Conservation (phyloP, 2,888 invertebrate species). For the Clistopyga incitator region DNA sequence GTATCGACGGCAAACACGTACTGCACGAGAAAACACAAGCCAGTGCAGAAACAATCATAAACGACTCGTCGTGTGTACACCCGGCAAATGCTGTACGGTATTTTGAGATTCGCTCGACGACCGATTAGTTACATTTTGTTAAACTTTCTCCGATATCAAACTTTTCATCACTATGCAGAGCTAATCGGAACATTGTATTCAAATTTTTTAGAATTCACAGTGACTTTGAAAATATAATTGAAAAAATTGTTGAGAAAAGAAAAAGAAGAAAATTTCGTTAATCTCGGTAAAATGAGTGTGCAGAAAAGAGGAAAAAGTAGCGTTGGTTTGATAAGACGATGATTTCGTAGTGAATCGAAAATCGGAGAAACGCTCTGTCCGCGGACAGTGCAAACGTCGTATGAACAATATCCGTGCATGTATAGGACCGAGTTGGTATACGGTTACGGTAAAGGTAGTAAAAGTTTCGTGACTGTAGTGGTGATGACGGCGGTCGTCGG, state of each 20-base stretch:
- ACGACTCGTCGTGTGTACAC: conserved; percentile 15
- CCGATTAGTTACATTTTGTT: not conserved
- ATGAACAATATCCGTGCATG: conserved; percentile 11
- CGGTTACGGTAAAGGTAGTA: conserved; percentile 74
- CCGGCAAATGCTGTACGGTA: conserved; percentile 4
- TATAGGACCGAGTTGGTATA: conserved; percentile 12
- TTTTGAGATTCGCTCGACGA: not conserved
- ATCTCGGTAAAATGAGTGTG: too few species aligned
- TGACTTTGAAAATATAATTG: too few species aligned
- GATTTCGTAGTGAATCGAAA: not conserved
- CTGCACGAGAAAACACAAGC: conserved; percentile 20
- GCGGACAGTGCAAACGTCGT: not conserved
- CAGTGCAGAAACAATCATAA: conserved; percentile 37
- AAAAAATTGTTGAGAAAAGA: not conserved
- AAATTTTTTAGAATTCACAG: not conserved
- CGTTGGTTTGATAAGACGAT: not conserved
- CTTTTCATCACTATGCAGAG: too few species aligned
- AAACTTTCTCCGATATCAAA: too few species aligned
- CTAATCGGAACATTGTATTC: not conserved
- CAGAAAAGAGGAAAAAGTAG: not conserved
- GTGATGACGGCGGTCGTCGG: conserved; percentile 27
- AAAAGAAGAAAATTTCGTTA: not conserved
- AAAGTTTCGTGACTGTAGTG: conserved; percentile 61
- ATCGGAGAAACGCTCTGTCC: too few species aligned
- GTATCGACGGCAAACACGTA: conserved; percentile 40